Evolutionary conservation across 2,113 vertebrate species (phyloP).

Genomic region (Tinamus guttatus): DNA sequence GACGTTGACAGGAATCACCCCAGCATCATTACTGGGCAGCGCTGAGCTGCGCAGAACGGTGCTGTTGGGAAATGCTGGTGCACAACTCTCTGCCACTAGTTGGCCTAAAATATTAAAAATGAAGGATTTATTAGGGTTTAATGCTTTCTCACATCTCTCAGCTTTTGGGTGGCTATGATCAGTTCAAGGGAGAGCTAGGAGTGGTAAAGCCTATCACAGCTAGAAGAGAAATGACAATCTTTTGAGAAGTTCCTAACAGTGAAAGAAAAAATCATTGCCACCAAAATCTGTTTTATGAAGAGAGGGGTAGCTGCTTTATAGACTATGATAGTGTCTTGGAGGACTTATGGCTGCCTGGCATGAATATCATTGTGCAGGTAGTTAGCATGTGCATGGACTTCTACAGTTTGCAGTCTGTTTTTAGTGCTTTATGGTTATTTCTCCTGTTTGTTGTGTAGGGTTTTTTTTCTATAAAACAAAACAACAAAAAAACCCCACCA

Average conservation of each 20-base stretch:
- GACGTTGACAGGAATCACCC: not conserved
- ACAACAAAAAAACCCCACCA: not conserved
- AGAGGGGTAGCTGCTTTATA: not conserved
- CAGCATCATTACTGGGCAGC: not conserved
- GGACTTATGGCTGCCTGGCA: not conserved
- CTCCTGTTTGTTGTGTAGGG: not conserved
- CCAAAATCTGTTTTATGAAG: not conserved
- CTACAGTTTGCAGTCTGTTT: not conserved
- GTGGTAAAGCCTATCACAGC: not conserved
- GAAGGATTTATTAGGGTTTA: not conserved
- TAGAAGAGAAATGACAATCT: not conserved
- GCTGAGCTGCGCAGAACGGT: not conserved
- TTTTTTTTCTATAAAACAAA: not conserved
- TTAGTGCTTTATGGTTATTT: not conserved
- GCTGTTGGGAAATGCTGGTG: not conserved
- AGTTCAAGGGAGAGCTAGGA: not conserved
- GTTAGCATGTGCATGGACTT: not conserved
- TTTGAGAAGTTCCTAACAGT: not conserved
- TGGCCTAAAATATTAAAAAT: not conserved
- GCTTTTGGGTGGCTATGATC: not conserved
- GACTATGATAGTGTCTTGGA: not conserved
- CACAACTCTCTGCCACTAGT: not conserved
- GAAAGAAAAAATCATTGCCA: not conserved
- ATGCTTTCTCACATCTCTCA: not conserved
- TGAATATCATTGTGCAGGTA: not conserved